phyloP scores from a whole-genome alignment of 2,113 vertebrate genomes.

The Lampris incognitus region DNA sequence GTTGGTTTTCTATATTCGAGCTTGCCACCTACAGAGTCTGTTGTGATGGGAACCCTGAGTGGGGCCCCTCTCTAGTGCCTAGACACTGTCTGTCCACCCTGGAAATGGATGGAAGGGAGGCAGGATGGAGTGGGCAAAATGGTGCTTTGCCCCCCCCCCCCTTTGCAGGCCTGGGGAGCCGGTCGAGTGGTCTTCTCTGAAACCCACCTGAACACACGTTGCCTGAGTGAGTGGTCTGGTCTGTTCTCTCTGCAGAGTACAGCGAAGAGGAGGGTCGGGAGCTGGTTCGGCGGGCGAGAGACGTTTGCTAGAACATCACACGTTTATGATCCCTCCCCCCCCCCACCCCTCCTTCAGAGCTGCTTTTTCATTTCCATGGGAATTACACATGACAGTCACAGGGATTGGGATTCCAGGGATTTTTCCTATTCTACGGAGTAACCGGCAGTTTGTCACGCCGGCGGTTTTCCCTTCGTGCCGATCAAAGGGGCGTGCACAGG shows the following conservation, averaged over 20 bases:
- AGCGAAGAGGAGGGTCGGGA: conserved; percentile 37
- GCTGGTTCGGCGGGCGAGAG: conserved; percentile 30
- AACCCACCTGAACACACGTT: conserved; percentile 65
- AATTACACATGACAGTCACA: conserved; percentile 60
- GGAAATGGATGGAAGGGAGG: conserved; percentile 44
- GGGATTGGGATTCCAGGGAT: conserved; percentile 20
- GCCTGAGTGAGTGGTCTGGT: conserved; percentile 55
- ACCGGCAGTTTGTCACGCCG: conserved; percentile 34
- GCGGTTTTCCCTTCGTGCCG: conserved; percentile 35
- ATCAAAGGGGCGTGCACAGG: conserved; percentile 50
- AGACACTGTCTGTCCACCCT: conserved; percentile 62
- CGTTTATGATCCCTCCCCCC: conserved; percentile 38
- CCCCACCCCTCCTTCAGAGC: neutral
- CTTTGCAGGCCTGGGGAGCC: conserved; percentile 59
- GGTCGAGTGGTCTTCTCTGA: conserved; percentile 65
- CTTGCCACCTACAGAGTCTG: conserved; percentile 38
- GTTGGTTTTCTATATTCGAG: conserved; percentile 45
- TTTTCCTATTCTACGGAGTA: conserved; percentile 46
- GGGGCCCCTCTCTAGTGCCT: conserved; percentile 59
- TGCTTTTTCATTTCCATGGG: conserved; percentile 39
- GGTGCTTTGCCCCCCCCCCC: conserved; percentile 66
- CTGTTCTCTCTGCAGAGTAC: conserved; percentile 10
- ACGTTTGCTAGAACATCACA: conserved; percentile 33
- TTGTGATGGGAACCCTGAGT: conserved; percentile 58
- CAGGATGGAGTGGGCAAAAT: conserved; percentile 35